Evolutionary conservation across 2,888 invertebrate genomes (phyloP).

Genomic region (Archaeoteleia sp.): DNA sequence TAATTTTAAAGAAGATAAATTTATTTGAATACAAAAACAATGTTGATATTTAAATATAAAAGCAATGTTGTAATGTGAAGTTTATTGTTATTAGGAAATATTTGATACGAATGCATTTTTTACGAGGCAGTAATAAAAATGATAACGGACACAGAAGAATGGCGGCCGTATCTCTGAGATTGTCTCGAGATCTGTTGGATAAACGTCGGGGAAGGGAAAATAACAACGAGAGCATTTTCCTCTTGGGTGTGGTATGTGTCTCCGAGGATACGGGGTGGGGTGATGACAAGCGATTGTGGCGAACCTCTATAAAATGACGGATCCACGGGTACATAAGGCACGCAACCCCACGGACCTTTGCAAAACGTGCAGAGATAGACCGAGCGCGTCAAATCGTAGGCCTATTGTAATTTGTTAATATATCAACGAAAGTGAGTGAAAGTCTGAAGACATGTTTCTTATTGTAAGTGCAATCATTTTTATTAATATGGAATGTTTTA

Average conservation of each 20-base stretch:
- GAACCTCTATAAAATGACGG: constrained; percentile 60
- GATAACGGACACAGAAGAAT: too few species aligned
- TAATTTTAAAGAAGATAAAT: too few species aligned
- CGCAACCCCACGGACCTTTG: constrained; percentile 42
- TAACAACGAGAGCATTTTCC: constrained; percentile 70
- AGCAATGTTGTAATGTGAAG: too few species aligned
- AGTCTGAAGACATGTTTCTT: constrained; percentile 2
- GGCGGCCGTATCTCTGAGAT: constrained; percentile 44
- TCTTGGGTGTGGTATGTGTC: constrained; percentile 68
- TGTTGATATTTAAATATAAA: too few species aligned
- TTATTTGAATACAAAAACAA: too few species aligned
- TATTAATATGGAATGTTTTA: too few species aligned
- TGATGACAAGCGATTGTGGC: constrained; percentile 58
- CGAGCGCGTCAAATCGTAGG: constrained; percentile 4
- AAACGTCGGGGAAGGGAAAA: constrained; percentile 62
- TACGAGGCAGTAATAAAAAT: constrained; percentile 12
- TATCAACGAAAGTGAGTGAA: too few species aligned
- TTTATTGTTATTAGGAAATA: too few species aligned
- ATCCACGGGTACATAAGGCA: constrained; percentile 39
- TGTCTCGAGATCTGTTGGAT: constrained; percentile 42
- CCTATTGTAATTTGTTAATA: background rate
- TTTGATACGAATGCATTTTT: background rate
- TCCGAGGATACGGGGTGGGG: constrained; percentile 62
- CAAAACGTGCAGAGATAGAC: constrained; percentile 24
- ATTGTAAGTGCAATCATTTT: constrained; percentile 6